A percentile compares a stretch with the other conserved stretches of the same genome.
Conservation (phyloP, 2,113 vertebrate genomes). For the Motacilla alba region DNA sequence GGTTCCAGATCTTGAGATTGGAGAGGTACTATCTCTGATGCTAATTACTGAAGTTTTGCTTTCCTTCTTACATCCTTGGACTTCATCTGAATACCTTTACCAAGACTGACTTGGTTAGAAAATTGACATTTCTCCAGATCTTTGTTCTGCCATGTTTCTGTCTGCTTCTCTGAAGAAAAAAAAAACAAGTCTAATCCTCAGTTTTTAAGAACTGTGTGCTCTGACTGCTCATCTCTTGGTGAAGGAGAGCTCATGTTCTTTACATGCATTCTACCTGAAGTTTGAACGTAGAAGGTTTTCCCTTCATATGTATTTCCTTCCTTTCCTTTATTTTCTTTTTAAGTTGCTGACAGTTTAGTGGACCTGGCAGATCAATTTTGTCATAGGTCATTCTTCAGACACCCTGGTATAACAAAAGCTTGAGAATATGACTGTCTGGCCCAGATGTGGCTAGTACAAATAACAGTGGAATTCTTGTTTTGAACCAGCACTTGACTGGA, state of each 20-base stretch:
- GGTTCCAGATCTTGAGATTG: neutral
- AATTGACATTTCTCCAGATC: neutral
- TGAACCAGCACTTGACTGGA: neutral
- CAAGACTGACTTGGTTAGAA: neutral
- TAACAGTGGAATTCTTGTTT: neutral
- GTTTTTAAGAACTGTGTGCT: neutral
- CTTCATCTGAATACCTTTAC: neutral
- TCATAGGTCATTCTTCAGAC: neutral
- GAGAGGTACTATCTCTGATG: neutral
- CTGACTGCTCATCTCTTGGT: neutral
- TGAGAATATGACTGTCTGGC: accelerated
- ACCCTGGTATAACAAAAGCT: neutral
- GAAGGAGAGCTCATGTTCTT: neutral
- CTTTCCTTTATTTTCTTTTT: neutral
- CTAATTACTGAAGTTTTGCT: neutral
- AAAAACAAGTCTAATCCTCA: neutral
- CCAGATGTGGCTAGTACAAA: neutral
- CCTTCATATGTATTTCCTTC: neutral
- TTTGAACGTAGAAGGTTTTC: neutral
- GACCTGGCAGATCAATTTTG: neutral
- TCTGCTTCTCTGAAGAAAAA: neutral
- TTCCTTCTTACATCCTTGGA: neutral
- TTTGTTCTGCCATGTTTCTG: neutral
- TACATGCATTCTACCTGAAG: neutral
- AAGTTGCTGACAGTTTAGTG: neutral